phyloP scores from a whole-genome alignment of 2,888 invertebrate genomes.

The Drosophila bunnanda region DNA sequence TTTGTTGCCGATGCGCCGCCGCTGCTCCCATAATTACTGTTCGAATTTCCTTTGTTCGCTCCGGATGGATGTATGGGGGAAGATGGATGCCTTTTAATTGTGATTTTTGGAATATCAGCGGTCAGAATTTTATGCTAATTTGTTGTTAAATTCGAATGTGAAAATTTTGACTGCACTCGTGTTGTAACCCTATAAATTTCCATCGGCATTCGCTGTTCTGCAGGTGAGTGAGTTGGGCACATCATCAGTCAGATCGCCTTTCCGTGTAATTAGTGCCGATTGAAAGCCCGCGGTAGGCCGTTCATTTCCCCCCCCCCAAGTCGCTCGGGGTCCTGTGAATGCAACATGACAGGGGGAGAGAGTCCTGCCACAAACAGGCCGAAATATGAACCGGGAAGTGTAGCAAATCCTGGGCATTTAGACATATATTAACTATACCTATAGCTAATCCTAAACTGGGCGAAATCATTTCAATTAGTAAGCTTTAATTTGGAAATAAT shows the following conservation, averaged over 20 bases:
- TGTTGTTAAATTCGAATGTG: conserved; percentile 53
- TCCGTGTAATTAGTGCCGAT: conserved; percentile 40
- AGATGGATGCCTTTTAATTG: conserved; percentile 8
- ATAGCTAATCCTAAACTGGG: too few relatives aligned
- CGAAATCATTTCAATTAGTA: too few relatives aligned
- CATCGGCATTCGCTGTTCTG: background rate
- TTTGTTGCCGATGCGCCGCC: conserved; percentile 13
- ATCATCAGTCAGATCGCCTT: conserved; percentile 43
- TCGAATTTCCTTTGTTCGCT: conserved; percentile 56
- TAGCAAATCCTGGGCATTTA: background rate
- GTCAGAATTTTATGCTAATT: conserved; percentile 62
- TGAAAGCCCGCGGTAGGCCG: conserved; percentile 4
- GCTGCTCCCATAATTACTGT: conserved; percentile 66
- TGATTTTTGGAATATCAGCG: background rate
- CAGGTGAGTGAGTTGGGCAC: background rate
- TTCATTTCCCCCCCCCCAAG: background rate
- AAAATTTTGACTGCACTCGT: conserved; percentile 20
- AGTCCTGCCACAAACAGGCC: background rate
- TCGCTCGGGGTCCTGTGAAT: conserved; percentile 10
- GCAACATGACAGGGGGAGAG: background rate
- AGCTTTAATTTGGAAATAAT: too few relatives aligned
- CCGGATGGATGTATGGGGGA: background rate
- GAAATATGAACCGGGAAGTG: background rate
- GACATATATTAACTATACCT: too few relatives aligned
- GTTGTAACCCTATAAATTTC: too few relatives aligned